A percentile compares a stretch with the other conserved stretches of the same genome.
phyloP scores from a whole-genome alignment of 1,140 invertebrate species.

The Eupristina koningsbergeri region DNA sequence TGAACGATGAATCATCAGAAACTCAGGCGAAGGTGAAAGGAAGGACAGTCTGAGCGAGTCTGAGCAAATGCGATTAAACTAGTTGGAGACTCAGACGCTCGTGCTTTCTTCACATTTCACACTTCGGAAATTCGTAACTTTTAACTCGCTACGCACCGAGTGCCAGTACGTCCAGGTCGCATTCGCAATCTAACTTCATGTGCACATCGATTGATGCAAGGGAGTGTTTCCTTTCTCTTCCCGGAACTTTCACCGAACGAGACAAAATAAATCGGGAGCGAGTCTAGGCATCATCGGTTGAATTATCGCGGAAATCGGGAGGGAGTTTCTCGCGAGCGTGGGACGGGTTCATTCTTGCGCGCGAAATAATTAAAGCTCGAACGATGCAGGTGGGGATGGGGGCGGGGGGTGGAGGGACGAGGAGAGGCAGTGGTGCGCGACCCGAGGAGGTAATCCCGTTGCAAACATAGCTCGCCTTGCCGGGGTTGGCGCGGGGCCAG shows the following conservation, averaged over 20 bases:
- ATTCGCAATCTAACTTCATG: no score
- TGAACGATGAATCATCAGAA: no score
- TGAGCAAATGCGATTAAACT: no score
- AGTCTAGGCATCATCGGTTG: not conserved
- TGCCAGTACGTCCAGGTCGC: no score
- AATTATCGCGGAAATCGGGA: not conserved
- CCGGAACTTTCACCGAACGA: not conserved
- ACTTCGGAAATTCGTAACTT: no score
- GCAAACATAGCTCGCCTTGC: slow-evolving; percentile 52
- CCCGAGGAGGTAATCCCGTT: slow-evolving; percentile 58
- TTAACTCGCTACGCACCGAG: no score
- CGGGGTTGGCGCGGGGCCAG: slow-evolving; percentile 58
- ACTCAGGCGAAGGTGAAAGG: no score
- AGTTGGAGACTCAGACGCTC: no score
- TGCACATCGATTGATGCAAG: no score
- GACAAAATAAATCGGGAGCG: not conserved
- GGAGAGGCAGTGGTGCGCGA: slow-evolving; percentile 20
- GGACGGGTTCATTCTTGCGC: slow-evolving; percentile 31
- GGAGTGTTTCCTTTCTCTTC: no score
- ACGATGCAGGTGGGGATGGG: not conserved
- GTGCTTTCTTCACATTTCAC: no score
- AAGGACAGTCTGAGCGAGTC: no score
- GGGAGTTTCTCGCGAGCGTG: not conserved
- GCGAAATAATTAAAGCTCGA: slow-evolving; percentile 54
- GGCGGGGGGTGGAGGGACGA: not conserved